Conservation (phyloP, 92 coral and sea anemone species). For the Micromussa lordhowensis region DNA sequence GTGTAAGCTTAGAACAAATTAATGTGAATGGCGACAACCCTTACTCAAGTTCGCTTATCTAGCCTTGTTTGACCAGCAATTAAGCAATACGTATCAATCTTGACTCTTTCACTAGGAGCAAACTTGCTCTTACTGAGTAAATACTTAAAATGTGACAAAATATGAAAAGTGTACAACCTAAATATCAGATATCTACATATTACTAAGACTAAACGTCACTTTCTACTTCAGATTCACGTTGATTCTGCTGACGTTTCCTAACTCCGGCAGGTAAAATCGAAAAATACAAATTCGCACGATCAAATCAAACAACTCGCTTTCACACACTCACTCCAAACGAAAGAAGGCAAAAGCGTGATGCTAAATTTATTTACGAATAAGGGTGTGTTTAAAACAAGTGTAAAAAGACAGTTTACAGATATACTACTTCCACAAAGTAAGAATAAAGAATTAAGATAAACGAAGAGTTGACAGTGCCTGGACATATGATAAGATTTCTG, state of each 20-base stretch:
- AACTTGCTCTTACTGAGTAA: not conserved
- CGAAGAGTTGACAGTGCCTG: not conserved
- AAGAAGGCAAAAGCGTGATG: not conserved
- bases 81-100: too few relatives aligned
- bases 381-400: not conserved
- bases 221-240: not conserved
- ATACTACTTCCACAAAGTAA: not conserved
- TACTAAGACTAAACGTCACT: not conserved
- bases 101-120: not conserved
- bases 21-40: too few relatives aligned
- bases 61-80: too few relatives aligned
- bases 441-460: too few relatives aligned
- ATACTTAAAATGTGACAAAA: not conserved
- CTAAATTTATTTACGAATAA: not conserved
- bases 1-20: too few relatives aligned
- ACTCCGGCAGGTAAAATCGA: not conserved
- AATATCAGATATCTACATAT: not conserved
- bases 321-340: not conserved
- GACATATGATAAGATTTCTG: too few relatives aligned
- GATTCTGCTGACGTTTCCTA: not conserved
- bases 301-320: not conserved
- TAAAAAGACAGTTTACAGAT: not conserved
- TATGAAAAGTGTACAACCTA: not conserved
- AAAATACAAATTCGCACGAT: not conserved
- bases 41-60: too few relatives aligned